Evolutionary conservation across 2,797 vertebrate genomes (phyloP).

Genomic region (Oceanodroma leucorhoa): DNA sequence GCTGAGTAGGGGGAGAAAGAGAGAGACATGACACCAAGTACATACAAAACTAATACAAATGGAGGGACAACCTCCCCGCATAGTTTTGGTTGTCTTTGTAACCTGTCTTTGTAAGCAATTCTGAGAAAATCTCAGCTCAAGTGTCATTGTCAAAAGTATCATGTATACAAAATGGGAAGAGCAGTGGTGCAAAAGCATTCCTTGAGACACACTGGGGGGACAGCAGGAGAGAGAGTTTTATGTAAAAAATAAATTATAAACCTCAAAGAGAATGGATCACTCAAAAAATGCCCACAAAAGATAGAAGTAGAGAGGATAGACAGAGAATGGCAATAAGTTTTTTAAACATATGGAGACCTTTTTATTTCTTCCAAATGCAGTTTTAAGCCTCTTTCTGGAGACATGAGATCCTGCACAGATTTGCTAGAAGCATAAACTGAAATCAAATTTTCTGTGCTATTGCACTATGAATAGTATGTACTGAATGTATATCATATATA

Average conservation of each 20-base stretch:
- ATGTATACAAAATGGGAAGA: neutral
- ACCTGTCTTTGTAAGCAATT: neutral
- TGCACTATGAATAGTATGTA: neutral
- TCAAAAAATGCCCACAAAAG: neutral
- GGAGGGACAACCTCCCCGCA: accelerated
- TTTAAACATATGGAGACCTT: neutral
- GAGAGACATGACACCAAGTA: neutral
- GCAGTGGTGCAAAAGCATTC: neutral
- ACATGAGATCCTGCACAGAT: neutral
- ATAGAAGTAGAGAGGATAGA: neutral
- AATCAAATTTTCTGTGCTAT: neutral
- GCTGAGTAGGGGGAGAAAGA: neutral
- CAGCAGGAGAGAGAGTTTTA: neutral
- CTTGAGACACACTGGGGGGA: neutral
- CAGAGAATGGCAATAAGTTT: neutral
- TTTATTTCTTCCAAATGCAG: neutral
- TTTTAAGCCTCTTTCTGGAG: neutral
- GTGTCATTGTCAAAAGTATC: neutral
- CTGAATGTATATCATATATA: neutral
- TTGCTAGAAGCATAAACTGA: neutral
- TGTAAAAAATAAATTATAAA: neutral
- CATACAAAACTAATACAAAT: neutral
- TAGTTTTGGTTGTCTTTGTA: neutral
- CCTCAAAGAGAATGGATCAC: neutral
- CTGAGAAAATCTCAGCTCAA: neutral